Conservation (phyloP, 1,140 invertebrate species). For the Pomacea maculata region DNA sequence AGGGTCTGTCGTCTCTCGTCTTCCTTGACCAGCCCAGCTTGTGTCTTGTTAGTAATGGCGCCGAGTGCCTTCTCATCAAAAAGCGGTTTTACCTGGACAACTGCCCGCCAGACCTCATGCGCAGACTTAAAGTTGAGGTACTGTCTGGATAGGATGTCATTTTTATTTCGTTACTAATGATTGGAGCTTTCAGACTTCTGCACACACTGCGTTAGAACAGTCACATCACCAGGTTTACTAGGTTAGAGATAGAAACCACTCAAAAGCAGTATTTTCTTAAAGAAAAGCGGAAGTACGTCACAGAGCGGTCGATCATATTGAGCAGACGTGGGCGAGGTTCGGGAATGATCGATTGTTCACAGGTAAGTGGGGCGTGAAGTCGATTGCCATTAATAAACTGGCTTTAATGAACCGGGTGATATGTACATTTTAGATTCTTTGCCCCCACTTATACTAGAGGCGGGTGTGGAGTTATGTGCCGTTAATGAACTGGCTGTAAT, state of each 20-base stretch:
- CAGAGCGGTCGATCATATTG: too few species aligned
- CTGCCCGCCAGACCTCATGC: constrained; percentile 39
- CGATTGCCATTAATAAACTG: too few species aligned
- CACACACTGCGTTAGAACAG: background rate
- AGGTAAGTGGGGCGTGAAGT: too few species aligned
- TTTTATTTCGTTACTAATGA: background rate
- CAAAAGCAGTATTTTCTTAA: too few species aligned
- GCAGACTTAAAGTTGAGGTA: constrained; percentile 48
- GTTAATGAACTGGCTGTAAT: too few species aligned
- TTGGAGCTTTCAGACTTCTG: background rate
- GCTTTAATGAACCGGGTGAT: too few species aligned
- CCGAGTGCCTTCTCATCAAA: constrained; percentile 53
- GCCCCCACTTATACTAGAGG: too few species aligned
- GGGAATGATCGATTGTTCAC: too few species aligned
- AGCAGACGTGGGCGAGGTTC: too few species aligned
- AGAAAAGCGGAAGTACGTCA: too few species aligned
- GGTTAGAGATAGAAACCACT: background rate
- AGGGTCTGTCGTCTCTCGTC: constrained; percentile 50
- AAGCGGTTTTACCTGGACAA: constrained; percentile 52
- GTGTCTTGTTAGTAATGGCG: constrained; percentile 56
- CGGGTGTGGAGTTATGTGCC: too few species aligned
- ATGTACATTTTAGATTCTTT: too few species aligned
- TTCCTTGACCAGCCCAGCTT: constrained; percentile 52
- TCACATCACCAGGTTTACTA: background rate
- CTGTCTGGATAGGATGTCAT: background rate